Percentiles rank a stretch among this genome's conserved stretches.
These are phyloP conservation scores for Chaitophorus viminalis DNA, from an alignment of 2,888 invertebrate species.

Conservation along the genomic window DNA sequence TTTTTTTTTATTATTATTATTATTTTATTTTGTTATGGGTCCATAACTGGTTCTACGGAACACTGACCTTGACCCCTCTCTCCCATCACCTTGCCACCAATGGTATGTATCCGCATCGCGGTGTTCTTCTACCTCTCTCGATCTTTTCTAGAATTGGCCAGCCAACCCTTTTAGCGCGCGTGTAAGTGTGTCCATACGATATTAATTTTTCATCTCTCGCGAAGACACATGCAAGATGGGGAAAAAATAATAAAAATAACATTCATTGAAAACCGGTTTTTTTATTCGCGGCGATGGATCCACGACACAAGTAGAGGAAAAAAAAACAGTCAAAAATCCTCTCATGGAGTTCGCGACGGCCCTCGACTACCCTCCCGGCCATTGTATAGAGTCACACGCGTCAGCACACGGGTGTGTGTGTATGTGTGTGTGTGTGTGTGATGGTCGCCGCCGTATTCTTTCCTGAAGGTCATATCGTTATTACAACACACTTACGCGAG, in stretches of 20 bases:
- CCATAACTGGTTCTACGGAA: conserved; percentile 52
- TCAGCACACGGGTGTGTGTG: not conserved
- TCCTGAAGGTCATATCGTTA: conserved; percentile 25
- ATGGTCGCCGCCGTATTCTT: conserved; percentile 23
- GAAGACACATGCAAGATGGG: not conserved
- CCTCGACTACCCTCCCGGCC: not conserved
- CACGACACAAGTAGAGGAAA: not conserved
- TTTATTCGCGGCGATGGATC: not conserved
- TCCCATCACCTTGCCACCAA: conserved; percentile 47
- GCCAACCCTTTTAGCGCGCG: conserved; percentile 36
- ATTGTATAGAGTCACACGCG: not conserved
- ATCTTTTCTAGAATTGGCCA: conserved; percentile 31
- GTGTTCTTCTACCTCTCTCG: conserved; percentile 14
- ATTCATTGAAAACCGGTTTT: conserved; percentile 44
- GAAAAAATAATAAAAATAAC: not conserved
- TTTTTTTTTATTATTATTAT: not conserved
- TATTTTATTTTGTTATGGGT: conserved; percentile 31
- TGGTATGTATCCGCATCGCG: conserved; percentile 22
- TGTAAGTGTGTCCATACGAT: not conserved
- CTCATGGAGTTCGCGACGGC: not conserved
- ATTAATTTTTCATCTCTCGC: conserved; percentile 14
- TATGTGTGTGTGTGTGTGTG: not conserved
- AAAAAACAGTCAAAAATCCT: conserved; percentile 34
- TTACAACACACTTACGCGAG: conserved; percentile 1
- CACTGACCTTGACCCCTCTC: conserved; percentile 59